phyloP scores from a whole-genome alignment of 2,888 invertebrate genomes.

The Zygogramma bicolorata region DNA sequence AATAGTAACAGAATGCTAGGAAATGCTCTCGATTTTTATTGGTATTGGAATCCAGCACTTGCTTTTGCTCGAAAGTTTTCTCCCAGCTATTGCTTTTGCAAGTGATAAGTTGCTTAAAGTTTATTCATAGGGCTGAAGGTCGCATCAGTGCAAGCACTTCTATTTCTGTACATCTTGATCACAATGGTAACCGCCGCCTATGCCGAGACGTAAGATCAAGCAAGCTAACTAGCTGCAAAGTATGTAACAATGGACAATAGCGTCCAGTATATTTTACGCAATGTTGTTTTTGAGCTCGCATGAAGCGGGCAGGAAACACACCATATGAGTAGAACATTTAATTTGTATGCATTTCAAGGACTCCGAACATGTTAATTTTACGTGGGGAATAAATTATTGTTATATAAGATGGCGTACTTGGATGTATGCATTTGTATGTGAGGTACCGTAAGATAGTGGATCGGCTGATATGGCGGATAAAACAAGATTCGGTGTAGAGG shows the following conservation, averaged over 20 bases:
- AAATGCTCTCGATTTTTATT: too few relatives aligned
- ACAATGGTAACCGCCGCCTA: slow-evolving; percentile 6
- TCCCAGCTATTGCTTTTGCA: too few relatives aligned
- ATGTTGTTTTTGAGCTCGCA: slow-evolving; percentile 51
- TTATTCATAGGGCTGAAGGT: too few relatives aligned
- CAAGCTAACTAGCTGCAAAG: slow-evolving; percentile 21
- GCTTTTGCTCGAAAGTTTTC: too few relatives aligned
- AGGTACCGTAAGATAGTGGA: slow-evolving; percentile 31
- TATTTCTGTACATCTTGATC: too few relatives aligned
- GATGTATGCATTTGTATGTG: slow-evolving; percentile 29
- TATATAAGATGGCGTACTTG: slow-evolving; percentile 33
- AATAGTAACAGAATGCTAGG: too few relatives aligned
- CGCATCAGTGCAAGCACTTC: too few relatives aligned
- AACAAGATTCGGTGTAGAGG: slow-evolving; percentile 19
- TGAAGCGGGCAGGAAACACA: slow-evolving; percentile 59
- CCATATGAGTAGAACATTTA: slow-evolving; percentile 61
- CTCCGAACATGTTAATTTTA: slow-evolving; percentile 47
- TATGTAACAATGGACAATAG: slow-evolving; percentile 50
- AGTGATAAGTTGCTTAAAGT: too few relatives aligned
- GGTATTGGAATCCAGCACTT: too few relatives aligned
- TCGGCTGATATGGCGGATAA: slow-evolving; percentile 11
- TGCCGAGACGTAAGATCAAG: slow-evolving; percentile 16
- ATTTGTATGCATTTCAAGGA: slow-evolving; percentile 62
- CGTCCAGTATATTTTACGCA: slow-evolving; percentile 49
- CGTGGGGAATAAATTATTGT: slow-evolving; percentile 42